These are phyloP conservation scores for Rousettus leschenaultii DNA, from an alignment of 2,113 vertebrate species.

Conservation along the genomic window DNA sequence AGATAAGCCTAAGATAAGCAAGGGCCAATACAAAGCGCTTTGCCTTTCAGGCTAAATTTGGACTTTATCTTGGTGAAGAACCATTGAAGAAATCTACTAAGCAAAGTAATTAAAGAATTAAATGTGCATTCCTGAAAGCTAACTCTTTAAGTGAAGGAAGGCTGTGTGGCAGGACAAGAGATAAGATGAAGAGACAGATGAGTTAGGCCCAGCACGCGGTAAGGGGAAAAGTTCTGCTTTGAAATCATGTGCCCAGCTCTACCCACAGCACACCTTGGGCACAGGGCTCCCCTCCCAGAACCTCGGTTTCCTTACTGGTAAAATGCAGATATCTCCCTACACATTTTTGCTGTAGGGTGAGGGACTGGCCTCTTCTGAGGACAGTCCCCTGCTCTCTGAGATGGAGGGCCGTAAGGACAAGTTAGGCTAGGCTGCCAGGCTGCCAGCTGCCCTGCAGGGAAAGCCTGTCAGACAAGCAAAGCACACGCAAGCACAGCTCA, in stretches of 20 bases:
- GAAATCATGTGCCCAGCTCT: neutral
- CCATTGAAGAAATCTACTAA: neutral
- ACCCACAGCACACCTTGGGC: neutral
- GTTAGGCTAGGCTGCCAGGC: neutral
- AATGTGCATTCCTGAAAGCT: neutral
- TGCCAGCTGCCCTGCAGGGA: neutral
- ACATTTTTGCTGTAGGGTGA: neutral
- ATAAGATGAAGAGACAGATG: neutral
- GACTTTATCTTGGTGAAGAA: constrained; percentile 11
- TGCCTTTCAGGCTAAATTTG: constrained; percentile 11
- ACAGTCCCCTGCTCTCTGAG: neutral
- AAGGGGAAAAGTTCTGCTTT: neutral
- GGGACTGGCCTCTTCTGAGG: neutral
- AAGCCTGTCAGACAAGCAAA: neutral
- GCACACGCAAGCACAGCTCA: neutral
- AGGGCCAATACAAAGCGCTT: neutral
- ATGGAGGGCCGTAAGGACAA: neutral
- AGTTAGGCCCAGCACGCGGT: neutral
- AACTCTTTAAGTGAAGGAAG: neutral
- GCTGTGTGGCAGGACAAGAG: neutral
- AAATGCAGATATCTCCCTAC: neutral
- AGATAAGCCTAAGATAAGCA: neutral
- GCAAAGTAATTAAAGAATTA: neutral
- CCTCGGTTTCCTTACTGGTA: neutral
- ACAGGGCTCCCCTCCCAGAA: neutral